Base-by-base conservation (phyloP, 1,140 invertebrate genomes). In the Drosophila gunungcola region DNA sequence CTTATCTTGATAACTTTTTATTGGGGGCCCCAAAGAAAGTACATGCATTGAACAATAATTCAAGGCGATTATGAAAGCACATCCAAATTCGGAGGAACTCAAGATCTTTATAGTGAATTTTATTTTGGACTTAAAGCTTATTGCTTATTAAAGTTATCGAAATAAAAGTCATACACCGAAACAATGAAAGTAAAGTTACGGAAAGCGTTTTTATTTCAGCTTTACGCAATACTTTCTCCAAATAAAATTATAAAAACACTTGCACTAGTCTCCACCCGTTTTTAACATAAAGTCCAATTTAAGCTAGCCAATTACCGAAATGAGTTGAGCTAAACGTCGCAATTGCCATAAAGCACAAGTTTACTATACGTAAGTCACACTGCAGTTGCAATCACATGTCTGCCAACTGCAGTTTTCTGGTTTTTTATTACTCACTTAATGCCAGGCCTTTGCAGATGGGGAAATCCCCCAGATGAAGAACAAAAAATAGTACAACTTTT, bases 1-100 rank as follows among this genome's bases (percentile, higher is more conserved):
- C 32, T 39, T 48, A 58, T 58, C 56, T 36, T 12, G 32, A 58
- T 21, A 6, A 29, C 32, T 58, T 36, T 58, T 58, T 58, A 58
- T 38, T 48, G 1, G 32, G 42, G 13, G 10, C n/a, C n/a, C 13
- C 13, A 27, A 13, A 10, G 29, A 64, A 64, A 68, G 45, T 43
- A 9, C 3, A 7, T 12, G 9, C n/a, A 43, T 36, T 67, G 21
- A 36, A 21, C 10, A 25, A 11, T 34, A 63, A 34, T 16, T 52
- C 25, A 21, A 12, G 10, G 13, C 9, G 32, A 36, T 36, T 36
- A 52, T 36, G 16, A n/a, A 51, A 51, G 48, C 48, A 3, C 27
- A 32, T 9, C 9, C 0, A 16, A 16, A 16, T 16, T 34, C 32
- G 16, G 2, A 6, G 32, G 13, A 21, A 36, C 11, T 52, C 36